Evolutionary conservation across 2,113 vertebrate genomes (phyloP).

Genomic region (Pogonocichla stellata): DNA sequence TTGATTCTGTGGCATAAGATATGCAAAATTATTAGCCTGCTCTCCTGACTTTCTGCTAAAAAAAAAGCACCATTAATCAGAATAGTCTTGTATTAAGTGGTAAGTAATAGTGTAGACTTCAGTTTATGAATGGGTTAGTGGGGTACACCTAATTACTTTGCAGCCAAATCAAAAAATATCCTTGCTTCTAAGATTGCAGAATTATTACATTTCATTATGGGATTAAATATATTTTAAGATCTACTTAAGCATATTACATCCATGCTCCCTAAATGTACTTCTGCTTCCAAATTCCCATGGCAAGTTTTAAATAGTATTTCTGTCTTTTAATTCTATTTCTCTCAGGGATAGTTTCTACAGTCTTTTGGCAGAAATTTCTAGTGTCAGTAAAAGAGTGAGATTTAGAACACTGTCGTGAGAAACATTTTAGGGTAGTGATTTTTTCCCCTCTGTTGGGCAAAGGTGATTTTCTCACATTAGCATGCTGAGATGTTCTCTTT

Average conservation of each 20-base stretch:
- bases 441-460: background rate
- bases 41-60: background rate
- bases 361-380: background rate
- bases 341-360: background rate
- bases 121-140: background rate
- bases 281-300: background rate
- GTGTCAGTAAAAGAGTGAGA: background rate
- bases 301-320: background rate
- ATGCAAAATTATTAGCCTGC: background rate
- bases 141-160: background rate
- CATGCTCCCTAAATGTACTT: background rate
- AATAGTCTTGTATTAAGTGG: background rate
- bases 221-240: background rate
- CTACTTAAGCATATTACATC: background rate
- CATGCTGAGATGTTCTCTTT: background rate
- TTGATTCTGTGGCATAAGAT: background rate
- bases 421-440: background rate
- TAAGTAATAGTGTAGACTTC: background rate
- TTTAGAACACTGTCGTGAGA: fast-evolving
- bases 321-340: background rate
- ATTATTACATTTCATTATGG: background rate
- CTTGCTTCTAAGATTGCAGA: background rate
- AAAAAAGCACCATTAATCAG: background rate
- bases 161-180: background rate
- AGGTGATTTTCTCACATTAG: background rate